Evolutionary conservation across 2,888 invertebrate species (phyloP), one percentile per base, ranked within the genome.

Genomic region (Toxonevra muliebris): DNA sequence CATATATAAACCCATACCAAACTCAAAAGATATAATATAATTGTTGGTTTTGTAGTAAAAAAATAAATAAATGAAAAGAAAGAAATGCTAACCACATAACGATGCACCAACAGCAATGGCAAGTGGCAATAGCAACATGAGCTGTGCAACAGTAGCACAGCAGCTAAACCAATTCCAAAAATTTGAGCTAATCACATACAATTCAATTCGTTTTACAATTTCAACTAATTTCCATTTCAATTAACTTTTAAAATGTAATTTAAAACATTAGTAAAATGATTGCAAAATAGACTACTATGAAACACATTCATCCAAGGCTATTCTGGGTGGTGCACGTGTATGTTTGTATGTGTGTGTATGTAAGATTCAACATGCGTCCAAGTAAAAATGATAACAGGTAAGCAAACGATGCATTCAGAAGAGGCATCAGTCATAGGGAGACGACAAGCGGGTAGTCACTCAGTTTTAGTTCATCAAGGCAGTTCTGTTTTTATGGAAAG

Each of bases 151-250:
- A 30, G 30, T 30, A 30, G 30, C 30, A 30, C 30, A 30, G 61
- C 30, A 30, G 61, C 55, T 80, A 77, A 76, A 77, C 78, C 79
- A 80, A 79, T 80, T 79, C 75, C 76, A 79, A 80, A 78, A 60
- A 74, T 79, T 78, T 73, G 71, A 75, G 77, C 81, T 81, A 82
- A 82, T 82, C 81, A 79, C 81, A 79, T 81, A 72, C 80, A 81
- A 82, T 82, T 81, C 80, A 82, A 82, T 82, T 82, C 82, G 80
- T 79, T 82, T 80, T 79, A 81, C 80, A 82, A 82, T 82, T 81
- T 81, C 80, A 82, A 81, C 82, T 82, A 82, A 82, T 82, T 82
- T 82, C 82, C 82, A 82, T 82, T 82, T 82, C 82, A 82, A 82
- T 82, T 82, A 82, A 82, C 82, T 82, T 82, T 81, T 78, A 76